Conservation (phyloP, 2,113 vertebrate species). For the Trematomus loennbergii region DNA sequence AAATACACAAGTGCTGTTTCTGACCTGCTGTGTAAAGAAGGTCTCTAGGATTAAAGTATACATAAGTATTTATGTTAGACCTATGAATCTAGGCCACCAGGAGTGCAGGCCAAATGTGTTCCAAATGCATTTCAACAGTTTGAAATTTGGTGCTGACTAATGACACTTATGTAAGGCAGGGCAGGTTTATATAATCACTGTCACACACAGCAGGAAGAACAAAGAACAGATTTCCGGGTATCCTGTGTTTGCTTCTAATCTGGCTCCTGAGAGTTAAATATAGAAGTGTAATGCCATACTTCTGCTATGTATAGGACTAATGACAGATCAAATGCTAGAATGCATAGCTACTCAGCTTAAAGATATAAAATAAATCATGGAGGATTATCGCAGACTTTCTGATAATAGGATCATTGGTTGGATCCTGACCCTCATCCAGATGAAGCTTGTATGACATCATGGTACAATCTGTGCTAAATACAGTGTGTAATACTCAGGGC, state of each 20-base stretch:
- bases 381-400: not conserved
- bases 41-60: constrained; percentile 24
- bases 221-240: constrained; percentile 79
- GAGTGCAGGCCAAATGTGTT: constrained; percentile 27
- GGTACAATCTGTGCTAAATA: not conserved
- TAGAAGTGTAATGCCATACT: constrained; percentile 36
- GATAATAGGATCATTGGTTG: not conserved
- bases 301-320: constrained; percentile 14
- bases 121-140: constrained; percentile 59
- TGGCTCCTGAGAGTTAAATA: constrained; percentile 61
- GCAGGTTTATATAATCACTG: constrained; percentile 70
- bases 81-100: constrained; percentile 44
- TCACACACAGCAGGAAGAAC: constrained; percentile 75
- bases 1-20: not conserved
- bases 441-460: not conserved
- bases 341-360: not conserved
- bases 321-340: not conserved
- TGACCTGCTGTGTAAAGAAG: constrained; percentile 8
- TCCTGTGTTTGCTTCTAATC: constrained; percentile 63
- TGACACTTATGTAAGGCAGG: constrained; percentile 70
- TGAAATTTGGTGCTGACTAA: constrained; percentile 67
- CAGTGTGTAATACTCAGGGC: not conserved
- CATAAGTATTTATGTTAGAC: constrained; percentile 38
- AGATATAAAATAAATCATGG: not conserved
- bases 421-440: not conserved